Conservation (phyloP, 2,113 vertebrate species). For the Catagonus wagneri region DNA sequence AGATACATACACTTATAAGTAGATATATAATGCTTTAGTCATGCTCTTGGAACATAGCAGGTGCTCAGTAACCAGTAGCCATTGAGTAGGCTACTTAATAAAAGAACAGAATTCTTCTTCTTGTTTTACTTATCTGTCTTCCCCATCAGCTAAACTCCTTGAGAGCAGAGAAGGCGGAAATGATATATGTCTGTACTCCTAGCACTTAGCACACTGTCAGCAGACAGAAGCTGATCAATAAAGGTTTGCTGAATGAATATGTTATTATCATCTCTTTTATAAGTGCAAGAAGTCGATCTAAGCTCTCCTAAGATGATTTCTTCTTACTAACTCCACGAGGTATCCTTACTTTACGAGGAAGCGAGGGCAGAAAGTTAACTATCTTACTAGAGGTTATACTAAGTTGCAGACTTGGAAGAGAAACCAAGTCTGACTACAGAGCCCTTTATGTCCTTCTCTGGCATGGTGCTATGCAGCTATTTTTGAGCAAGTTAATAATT, state of each 20-base stretch:
- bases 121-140: neutral
- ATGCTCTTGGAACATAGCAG: neutral
- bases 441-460: neutral
- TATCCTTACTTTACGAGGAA: constrained; percentile 10
- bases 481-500: constrained; percentile 69
- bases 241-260: constrained; percentile 6
- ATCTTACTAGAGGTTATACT: neutral
- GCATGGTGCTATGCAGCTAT: neutral
- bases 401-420: neutral
- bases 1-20: neutral
- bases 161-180: neutral
- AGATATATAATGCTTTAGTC: neutral
- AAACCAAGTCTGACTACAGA: constrained; percentile 7
- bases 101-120: neutral
- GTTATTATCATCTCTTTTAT: neutral
- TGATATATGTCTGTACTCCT: neutral
- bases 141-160: neutral
- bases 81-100: neutral
- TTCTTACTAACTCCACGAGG: neutral
- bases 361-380: neutral
- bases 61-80: neutral
- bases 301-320: neutral
- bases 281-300: neutral
- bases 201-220: neutral
- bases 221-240: neutral